Percentiles rank a stretch among this genome's conserved stretches.
phyloP scores from a whole-genome alignment of 2,797 vertebrate species.

The Amblyraja radiata region DNA sequence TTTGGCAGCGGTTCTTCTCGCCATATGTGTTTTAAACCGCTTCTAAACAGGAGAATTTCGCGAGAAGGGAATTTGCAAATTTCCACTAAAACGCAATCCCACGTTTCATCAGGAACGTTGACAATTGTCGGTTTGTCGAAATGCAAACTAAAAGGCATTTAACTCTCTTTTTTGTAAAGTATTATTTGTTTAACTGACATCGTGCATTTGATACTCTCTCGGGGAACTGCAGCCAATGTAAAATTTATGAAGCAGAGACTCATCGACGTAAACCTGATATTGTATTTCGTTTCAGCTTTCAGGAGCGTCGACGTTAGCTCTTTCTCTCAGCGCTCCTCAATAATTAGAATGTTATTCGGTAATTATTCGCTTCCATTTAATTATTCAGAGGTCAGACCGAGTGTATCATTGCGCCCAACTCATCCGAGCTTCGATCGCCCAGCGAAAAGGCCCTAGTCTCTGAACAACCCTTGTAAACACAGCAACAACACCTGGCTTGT shows the following conservation, averaged over 20 bases:
- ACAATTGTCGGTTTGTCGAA: background rate
- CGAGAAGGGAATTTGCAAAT: too few species aligned
- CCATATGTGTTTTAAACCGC: conserved; percentile 2
- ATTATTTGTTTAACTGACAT: conserved; percentile 19
- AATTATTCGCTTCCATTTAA: conserved; percentile 86
- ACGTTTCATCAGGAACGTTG: background rate
- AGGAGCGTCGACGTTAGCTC: conserved; percentile 57
- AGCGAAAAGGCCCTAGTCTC: conserved; percentile 45
- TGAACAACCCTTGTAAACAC: conserved; percentile 41
- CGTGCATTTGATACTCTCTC: conserved; percentile 40
- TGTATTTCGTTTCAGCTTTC: conserved; percentile 62
- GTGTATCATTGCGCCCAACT: conserved; percentile 59
- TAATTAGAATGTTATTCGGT: conserved; percentile 83
- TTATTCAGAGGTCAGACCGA: conserved; percentile 73
- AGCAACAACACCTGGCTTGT: conserved; percentile 50
- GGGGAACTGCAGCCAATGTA: conserved; percentile 54
- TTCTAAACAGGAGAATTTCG: background rate
- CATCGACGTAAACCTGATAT: conserved; percentile 56
- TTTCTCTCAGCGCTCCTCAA: conserved; percentile 58
- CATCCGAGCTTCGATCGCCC: conserved; percentile 54
- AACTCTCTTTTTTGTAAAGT: background rate
- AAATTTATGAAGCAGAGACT: conserved; percentile 58
- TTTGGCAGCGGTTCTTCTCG: conserved; percentile 40
- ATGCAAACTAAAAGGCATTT: background rate
- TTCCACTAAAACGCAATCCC: background rate